Base-by-base conservation (phyloP, 2,797 vertebrate species). In the Alectoris magna region DNA sequence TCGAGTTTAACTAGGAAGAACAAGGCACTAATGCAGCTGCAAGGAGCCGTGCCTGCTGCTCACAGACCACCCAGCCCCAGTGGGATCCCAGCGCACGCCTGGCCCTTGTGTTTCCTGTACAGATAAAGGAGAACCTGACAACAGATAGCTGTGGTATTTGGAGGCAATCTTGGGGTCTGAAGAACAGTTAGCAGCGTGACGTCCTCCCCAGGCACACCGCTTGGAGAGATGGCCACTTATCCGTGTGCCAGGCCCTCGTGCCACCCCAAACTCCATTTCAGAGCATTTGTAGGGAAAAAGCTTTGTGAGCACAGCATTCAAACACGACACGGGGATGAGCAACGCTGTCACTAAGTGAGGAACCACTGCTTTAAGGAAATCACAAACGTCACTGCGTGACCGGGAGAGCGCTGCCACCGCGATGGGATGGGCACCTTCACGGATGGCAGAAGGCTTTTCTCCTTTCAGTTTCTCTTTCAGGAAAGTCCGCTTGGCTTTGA, bases 21-120 rank as follows among this genome's bases (percentile, higher is more conserved):
- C 71, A 84, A 90, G 51, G 31, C 59, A 6, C 36, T 7, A 18
- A 14, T 0, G 10, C 51, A 73, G 82, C 48, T 67, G 73, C 48
- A 67, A 59, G 31, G 55, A 31, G 55, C 55, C 11, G 31, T 19
- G 55, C 67, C 75, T 26, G 44, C 62, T 77, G 9, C 53, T 60
- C 14, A 1, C 17, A 44, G 96, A 95, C 93, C 94, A 92, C 91
- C 96, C 95, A 80, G 80, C 48, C 17, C 91, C 87, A 1, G 4
- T 10, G 0, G 94, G 91, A 84, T 29, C 78, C 76, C 91, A 83
- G 93, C 51, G 0, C 71, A 14, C 64, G 63, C 91, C 39, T 49
- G 48, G 85, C 53, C 87, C 82, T 84, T 6, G 82, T 72, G 49
- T 73, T 64, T 29, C 71, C 87, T 18, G 17, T 10, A 46, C 74